phyloP scores from a whole-genome alignment of 2,113 vertebrate species.

The Protomyctophum bolini region DNA sequence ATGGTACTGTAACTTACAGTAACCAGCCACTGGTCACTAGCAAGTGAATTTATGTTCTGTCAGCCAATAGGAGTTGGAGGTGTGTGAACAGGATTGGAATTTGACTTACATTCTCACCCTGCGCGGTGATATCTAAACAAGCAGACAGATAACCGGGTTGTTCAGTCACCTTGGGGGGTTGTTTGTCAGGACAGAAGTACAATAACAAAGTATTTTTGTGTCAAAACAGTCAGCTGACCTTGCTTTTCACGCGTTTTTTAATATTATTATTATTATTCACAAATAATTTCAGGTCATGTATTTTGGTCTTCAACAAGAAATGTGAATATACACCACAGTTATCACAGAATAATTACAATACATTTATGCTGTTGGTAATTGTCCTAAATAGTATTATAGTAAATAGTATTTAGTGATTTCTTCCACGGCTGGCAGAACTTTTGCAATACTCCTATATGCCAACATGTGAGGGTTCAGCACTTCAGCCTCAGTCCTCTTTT shows the following conservation, averaged over 20 bases:
- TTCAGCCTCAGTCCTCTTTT: no score
- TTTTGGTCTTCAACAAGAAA: not conserved
- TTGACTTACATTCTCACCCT: not conserved
- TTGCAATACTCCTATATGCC: no score
- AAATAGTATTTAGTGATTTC: no score
- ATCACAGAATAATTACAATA: not conserved
- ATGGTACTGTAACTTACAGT: not conserved
- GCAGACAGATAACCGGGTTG: slow-evolving; percentile 17
- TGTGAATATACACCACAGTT: not conserved
- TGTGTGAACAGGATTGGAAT: slow-evolving; percentile 20
- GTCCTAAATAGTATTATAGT: no score
- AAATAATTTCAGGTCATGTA: not conserved
- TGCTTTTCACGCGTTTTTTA: not conserved
- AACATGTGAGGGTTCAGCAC: no score
- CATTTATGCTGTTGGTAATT: not conserved
- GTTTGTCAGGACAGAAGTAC: slow-evolving; percentile 21
- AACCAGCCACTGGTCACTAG: not conserved
- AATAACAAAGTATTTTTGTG: not conserved
- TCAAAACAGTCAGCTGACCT: not conserved
- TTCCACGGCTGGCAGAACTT: no score
- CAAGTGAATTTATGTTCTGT: slow-evolving; percentile 6
- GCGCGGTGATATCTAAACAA: not conserved
- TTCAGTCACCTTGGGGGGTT: slow-evolving; percentile 20
- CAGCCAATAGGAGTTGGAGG: slow-evolving; percentile 35
- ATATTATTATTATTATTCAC: not conserved